Evolutionary conservation across 2,113 vertebrate species (phyloP).

Genomic region (Tursiops truncatus): DNA sequence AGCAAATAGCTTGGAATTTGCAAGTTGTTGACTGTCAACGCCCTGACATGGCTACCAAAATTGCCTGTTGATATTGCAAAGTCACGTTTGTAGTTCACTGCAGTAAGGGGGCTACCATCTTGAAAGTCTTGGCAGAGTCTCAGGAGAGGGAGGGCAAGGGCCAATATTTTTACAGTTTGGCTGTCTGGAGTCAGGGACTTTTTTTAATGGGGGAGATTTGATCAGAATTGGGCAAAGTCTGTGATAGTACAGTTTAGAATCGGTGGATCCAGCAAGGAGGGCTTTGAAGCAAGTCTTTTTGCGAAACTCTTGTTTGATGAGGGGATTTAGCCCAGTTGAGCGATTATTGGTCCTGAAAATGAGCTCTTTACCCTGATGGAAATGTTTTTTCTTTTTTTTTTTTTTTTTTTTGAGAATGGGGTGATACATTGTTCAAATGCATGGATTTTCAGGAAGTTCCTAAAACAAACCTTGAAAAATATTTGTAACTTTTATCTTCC

Average conservation of each 20-base stretch:
- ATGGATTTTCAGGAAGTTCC: neutral
- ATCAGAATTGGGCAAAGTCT: neutral
- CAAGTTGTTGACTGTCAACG: neutral
- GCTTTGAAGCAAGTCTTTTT: neutral
- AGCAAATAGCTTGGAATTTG: neutral
- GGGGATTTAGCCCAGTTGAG: neutral
- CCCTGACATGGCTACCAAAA: neutral
- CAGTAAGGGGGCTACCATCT: neutral
- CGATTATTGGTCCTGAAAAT: neutral
- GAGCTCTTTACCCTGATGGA: neutral
- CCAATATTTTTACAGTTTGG: neutral
- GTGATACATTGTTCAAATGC: neutral
- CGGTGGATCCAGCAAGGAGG: accelerated
- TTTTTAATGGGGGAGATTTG: neutral
- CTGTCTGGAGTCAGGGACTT: neutral
- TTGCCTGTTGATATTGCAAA: neutral
- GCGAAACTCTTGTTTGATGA: neutral
- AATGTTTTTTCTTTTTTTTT: neutral
- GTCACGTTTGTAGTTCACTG: neutral
- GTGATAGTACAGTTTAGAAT: neutral
- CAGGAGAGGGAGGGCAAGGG: neutral
- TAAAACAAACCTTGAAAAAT: neutral
- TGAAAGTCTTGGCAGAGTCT: neutral
- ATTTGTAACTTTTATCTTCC: neutral
- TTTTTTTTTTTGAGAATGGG: neutral